Base-by-base conservation (phyloP, 37 sponge, comb jelly and placozoan genomes). In the Cladorhizidae sp. region DNA sequence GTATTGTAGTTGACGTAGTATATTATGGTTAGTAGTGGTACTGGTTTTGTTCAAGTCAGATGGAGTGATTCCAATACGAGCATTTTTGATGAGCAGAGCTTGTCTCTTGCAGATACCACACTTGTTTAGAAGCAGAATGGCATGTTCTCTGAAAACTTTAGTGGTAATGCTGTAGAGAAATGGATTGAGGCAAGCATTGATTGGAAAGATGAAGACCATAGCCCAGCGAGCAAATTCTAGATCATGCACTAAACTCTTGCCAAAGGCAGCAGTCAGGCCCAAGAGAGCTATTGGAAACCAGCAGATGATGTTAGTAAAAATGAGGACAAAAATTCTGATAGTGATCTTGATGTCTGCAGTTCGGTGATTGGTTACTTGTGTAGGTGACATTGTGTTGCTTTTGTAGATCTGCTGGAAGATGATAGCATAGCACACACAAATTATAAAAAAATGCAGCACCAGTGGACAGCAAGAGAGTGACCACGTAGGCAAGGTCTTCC, bases 231-330 rank as follows among this genome's bases (percentile, higher is more conserved):
- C 83, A 59, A 31, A 74, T 14, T 37, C 21, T 7, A 88, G 36
- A 36, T 57, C 50, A 20, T 85, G 64, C 8, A 82, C 57, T 1
- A 84, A 72, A 37, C 78, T 75, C 12, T 80, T 20, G 8, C 82
- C 88, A 54, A 78, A 70, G 25, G 74, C 80, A 25, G 88, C 85
- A 0, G 80, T 57, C 35, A 95, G 45, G 5, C 90, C 87, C 43
- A 92, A 50, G 0, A 95, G 70, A 33, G 90, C 90, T n/a, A 95
- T 92, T 1, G 96, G 96, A 67, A 80, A 69, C 96, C 96, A 95
- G 75, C 93, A 92, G 43, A 80, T 18, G 57, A 90, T 86, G 61
- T 92, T 83, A 5, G 87, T 91, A 3, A 87, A 62, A 71, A 95
- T 83, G 5, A 95, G 73, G 32, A 87, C 39, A 33, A 77, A 43